Evolutionary conservation across 2,888 invertebrate genomes (phyloP).

Genomic region (Tineola bisselliella): DNA sequence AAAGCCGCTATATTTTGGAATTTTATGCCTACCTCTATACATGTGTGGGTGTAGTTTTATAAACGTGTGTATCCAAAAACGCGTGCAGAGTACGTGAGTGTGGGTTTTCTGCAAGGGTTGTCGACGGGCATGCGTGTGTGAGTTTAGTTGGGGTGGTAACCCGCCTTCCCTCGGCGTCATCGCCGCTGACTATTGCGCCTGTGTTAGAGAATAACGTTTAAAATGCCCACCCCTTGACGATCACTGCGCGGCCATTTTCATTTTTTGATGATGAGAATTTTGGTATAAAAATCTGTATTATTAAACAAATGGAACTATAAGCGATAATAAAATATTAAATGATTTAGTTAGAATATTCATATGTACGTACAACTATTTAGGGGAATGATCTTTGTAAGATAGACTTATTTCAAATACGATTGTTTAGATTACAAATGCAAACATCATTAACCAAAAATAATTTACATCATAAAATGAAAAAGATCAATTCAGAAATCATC

Average conservation of each 20-base stretch:
- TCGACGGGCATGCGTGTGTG: slow-evolving; percentile 30
- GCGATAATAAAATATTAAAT: slow-evolving; percentile 15
- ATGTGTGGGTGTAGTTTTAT: slow-evolving; percentile 43
- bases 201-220: slow-evolving; percentile 63
- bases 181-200: slow-evolving; percentile 55
- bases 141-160: slow-evolving; percentile 43
- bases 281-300: slow-evolving; percentile 23
- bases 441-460: too few relatives aligned
- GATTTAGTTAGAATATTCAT: too few relatives aligned
- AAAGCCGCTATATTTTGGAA: slow-evolving; percentile 51
- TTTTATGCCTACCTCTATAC: slow-evolving; percentile 53
- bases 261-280: slow-evolving; percentile 23
- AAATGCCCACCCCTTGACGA: slow-evolving; percentile 63
- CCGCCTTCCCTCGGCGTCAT: slow-evolving; percentile 54
- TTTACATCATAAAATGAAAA: slow-evolving; percentile 16
- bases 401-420: too few relatives aligned
- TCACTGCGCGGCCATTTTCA: slow-evolving; percentile 51
- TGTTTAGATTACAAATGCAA: too few relatives aligned
- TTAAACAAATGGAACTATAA: too few relatives aligned
- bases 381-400: too few relatives aligned
- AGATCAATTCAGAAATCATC: neutral
- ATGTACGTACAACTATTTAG: too few relatives aligned
- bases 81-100: neutral
- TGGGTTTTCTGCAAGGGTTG: slow-evolving; percentile 7
- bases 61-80: slow-evolving; percentile 18